Evolutionary conservation across 1,140 invertebrate species (phyloP).

Genomic region (Octopus bimaculoides): DNA sequence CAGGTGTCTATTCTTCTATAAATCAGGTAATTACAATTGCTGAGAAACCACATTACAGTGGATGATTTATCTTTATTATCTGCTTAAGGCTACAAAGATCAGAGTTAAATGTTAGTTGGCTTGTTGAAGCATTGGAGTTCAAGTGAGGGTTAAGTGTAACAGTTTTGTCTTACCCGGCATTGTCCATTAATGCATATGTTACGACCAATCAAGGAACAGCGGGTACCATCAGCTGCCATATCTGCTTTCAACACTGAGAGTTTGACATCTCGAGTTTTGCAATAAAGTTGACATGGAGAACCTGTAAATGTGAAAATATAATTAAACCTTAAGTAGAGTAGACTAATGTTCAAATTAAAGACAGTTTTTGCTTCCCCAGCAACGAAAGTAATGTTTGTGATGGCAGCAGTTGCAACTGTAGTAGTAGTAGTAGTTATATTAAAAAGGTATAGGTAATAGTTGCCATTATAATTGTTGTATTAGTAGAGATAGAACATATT

Average conservation of each 20-base stretch:
- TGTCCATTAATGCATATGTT: constrained; percentile 83
- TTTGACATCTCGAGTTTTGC: constrained; percentile 70
- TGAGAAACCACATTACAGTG: no score
- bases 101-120: no score
- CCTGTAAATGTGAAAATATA: constrained; percentile 49
- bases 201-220: constrained; percentile 72
- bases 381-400: no score
- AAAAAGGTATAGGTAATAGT: not conserved
- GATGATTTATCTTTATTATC: no score
- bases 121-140: no score
- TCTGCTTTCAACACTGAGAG: constrained; percentile 79
- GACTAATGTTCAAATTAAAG: no score
- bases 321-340: not conserved
- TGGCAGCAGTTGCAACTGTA: not conserved
- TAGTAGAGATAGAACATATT: no score
- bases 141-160: no score
- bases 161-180: constrained; percentile 64
- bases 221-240: constrained; percentile 84
- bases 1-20: no score
- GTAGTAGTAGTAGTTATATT: not conserved
- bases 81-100: no score
- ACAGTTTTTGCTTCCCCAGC: no score
- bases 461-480: not conserved
- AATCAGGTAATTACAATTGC: no score
- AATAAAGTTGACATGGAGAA: constrained; percentile 85